Percentiles rank a stretch among this genome's conserved stretches.
Evolutionary conservation across 2,113 vertebrate species (phyloP).

Genomic region (Octodon degus): DNA sequence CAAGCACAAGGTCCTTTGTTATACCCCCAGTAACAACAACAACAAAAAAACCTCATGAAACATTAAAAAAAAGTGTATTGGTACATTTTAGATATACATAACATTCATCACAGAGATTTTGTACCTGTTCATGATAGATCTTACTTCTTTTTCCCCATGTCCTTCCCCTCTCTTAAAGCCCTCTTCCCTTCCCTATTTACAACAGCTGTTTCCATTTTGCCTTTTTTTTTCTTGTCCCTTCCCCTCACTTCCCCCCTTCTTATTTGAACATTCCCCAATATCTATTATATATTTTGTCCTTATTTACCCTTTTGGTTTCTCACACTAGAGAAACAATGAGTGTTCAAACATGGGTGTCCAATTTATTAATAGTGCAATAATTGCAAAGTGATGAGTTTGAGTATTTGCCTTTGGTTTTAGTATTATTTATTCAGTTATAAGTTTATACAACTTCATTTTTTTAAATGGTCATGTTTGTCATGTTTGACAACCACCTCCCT

Average conservation of each 20-base stretch:
- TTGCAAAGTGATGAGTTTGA: not conserved
- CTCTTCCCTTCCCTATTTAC: not conserved
- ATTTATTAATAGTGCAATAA: not conserved
- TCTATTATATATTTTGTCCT: not conserved
- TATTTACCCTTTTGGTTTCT: not conserved
- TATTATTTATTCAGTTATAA: not conserved
- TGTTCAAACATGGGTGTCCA: not conserved
- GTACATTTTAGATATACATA: not conserved
- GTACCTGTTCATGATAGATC: not conserved
- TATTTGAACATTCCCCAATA: not conserved
- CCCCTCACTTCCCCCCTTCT: not conserved
- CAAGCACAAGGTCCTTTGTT: too few relatives aligned
- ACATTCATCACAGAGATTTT: not conserved
- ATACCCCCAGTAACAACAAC: too few relatives aligned
- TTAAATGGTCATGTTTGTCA: not conserved
- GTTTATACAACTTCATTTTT: not conserved
- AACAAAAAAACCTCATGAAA: too few relatives aligned
- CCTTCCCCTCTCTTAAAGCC: too few relatives aligned
- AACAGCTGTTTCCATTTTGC: not conserved
- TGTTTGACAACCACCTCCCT: not conserved
- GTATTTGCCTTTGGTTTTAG: not conserved
- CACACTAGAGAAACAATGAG: not conserved
- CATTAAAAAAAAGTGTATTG: not conserved
- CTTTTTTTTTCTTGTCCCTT: not conserved
- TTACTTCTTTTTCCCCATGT: not conserved